phyloP scores from a whole-genome alignment of 1,140 invertebrate genomes.

The Aphis craccivora region DNA sequence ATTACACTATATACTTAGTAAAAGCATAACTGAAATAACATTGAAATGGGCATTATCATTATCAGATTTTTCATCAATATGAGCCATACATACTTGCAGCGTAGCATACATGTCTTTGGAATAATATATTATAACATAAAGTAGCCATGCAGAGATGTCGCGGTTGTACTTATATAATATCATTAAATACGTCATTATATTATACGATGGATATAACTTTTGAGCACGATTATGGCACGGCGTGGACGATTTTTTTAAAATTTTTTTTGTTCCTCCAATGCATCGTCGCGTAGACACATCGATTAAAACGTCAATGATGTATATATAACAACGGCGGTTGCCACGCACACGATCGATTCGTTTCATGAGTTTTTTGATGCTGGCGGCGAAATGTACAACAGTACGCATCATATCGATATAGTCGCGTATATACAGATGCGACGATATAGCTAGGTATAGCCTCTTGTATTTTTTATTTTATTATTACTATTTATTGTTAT shows the following conservation, averaged over 20 bases:
- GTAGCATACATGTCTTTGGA: too few relatives aligned
- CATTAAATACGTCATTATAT: too few relatives aligned
- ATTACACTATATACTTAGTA: too few relatives aligned
- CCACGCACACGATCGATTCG: slow-evolving; percentile 41
- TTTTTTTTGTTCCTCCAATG: not conserved
- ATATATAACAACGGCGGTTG: not conserved
- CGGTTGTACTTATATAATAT: too few relatives aligned
- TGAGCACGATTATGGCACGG: not conserved
- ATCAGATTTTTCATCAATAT: too few relatives aligned
- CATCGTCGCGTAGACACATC: not conserved
- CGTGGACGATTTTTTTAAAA: not conserved
- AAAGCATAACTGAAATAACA: too few relatives aligned
- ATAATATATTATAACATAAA: too few relatives aligned
- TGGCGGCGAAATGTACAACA: not conserved
- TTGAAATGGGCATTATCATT: too few relatives aligned
- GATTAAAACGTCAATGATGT: slow-evolving; percentile 33
- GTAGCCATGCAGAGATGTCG: too few relatives aligned
- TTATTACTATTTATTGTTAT: not conserved
- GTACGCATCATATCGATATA: not conserved
- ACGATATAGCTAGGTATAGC: not conserved
- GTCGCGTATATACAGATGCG: not conserved
- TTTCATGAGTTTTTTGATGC: slow-evolving; percentile 11
- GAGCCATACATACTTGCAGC: too few relatives aligned
- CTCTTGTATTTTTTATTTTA: slow-evolving; percentile 23
- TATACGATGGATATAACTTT: not conserved